phyloP scores from a whole-genome alignment of 2,797 vertebrate species.

The Coluber constrictor region DNA sequence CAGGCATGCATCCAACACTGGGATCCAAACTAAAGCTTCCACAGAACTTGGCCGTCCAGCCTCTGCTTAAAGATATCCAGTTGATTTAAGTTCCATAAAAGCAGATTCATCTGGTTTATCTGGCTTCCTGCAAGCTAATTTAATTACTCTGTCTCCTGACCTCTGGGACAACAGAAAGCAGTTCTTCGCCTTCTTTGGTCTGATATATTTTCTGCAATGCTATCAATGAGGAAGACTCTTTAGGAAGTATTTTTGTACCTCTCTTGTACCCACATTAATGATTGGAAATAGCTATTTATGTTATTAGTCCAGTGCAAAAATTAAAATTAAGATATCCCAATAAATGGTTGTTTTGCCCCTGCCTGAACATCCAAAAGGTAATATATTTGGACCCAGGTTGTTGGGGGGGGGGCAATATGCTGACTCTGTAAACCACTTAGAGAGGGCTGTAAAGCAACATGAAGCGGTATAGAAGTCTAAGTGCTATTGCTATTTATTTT shows the following conservation, averaged over 20 bases:
- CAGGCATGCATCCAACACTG: neutral
- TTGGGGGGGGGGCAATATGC: no score
- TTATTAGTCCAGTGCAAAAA: neutral
- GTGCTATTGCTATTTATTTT: neutral
- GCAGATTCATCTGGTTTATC: neutral
- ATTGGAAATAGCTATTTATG: neutral
- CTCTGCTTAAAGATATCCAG: neutral
- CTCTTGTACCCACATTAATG: neutral
- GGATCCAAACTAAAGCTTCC: neutral
- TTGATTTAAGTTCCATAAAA: neutral
- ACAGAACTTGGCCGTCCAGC: neutral
- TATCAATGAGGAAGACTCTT: neutral
- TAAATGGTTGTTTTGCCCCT: neutral
- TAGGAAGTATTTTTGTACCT: neutral
- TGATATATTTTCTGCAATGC: neutral
- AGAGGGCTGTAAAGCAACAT: no score
- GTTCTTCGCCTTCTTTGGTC: neutral
- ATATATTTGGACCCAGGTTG: neutral
- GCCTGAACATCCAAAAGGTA: neutral
- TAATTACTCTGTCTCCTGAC: neutral
- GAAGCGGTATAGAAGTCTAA: no score
- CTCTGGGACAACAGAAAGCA: neutral
- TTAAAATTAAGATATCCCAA: neutral
- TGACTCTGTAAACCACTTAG: no score
- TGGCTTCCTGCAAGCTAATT: neutral